Evolutionary conservation across 2,113 vertebrate species (phyloP), one percentile per base, ranked within the genome.

Genomic region (Rafetus swinhoei): DNA sequence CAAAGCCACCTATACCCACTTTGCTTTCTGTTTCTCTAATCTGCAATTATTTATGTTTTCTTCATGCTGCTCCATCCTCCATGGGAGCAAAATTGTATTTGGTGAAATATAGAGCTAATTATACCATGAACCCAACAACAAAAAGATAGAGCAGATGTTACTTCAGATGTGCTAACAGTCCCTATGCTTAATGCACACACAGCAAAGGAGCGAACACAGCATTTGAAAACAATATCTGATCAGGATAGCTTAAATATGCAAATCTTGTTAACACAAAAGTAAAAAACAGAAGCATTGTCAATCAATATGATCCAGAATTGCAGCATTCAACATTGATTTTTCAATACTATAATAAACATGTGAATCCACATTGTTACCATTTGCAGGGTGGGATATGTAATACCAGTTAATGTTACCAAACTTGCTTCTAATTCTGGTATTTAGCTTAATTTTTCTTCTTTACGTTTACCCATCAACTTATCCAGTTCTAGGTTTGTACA

Each of bases 31-130:
- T 98, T 98, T 98, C 98, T 98, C 98, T 98, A 97, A 98, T 98
- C 98, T 98, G 98, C 98, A 98, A 98, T 98, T 98, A 98, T 98
- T 98, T 98, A 98, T 98, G 98, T 98, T 98, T 98, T 98, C 97
- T 98, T 98, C 98, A 98, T 96, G 98, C 98, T 98, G 98, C 94
- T 98, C 97, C 96, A 97, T 98, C 97, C 96, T 79, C 98, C 97
- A 97, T 97, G 98, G 98, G 98, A 98, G 94, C 95, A 98, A 98
- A 98, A 98, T 96, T 98, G 98, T 98, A 97, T 98, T 98, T 98
- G 97, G 97, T 98, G 98, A 98, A 98, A 98, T 98, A 98, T 94
- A 98, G 98, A 98, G 97, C 98, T 98, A 98, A 98, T 98, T 98
- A 98, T 98, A 98, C 98, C 96, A 97, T 98, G 97, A 98, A 98